Percentiles rank a stretch among this genome's conserved stretches.
Evolutionary conservation across 2,888 invertebrate genomes (phyloP).

Genomic region (Caenorhabditis zanzibari): DNA sequence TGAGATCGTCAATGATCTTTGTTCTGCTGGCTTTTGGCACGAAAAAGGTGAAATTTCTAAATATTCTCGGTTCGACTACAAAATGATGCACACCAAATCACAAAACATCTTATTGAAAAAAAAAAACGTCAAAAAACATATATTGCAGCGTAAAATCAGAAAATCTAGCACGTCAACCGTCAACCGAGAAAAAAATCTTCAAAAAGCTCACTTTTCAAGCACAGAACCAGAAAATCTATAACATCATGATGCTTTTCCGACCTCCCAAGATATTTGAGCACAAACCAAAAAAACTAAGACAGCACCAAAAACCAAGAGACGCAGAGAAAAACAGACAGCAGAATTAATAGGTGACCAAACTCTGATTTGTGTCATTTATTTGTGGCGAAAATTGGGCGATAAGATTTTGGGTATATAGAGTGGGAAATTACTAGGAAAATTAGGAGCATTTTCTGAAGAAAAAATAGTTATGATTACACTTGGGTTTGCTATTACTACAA

Average conservation of each 20-base stretch:
- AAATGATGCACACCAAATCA: background rate
- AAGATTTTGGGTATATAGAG: background rate
- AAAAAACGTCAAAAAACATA: background rate
- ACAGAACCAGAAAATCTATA: too few species aligned
- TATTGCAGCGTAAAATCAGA: background rate
- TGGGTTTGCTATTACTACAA: background rate
- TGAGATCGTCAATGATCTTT: too few species aligned
- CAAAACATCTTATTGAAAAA: background rate
- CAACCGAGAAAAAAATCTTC: background rate
- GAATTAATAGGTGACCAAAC: background rate
- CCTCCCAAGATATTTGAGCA: too few species aligned
- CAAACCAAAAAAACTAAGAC: background rate
- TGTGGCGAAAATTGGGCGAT: background rate
- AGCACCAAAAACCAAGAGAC: background rate
- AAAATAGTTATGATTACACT: background rate
- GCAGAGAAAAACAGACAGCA: background rate
- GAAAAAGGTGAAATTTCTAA: too few species aligned
- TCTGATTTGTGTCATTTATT: conserved; percentile 5
- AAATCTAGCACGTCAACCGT: background rate
- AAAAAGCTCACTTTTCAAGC: too few species aligned
- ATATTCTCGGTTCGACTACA: background rate
- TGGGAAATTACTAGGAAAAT: too few species aligned
- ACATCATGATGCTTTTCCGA: too few species aligned
- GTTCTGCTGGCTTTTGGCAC: too few species aligned
- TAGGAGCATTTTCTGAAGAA: background rate